phyloP scores from a whole-genome alignment of 2,888 invertebrate genomes.

The Gymnoscelis rufifasciata region DNA sequence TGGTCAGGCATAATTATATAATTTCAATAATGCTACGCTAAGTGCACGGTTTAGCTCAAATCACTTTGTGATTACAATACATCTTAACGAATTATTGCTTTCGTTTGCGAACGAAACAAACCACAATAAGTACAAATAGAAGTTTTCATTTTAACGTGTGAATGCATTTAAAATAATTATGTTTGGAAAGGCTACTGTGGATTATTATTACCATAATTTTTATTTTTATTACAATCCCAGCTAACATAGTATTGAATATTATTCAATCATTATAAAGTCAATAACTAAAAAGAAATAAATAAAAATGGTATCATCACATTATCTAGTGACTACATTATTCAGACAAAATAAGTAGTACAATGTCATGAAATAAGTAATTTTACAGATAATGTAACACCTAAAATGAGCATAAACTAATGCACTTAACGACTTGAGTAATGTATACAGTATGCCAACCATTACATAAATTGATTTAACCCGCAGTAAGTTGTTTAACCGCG shows the following conservation, averaged over 20 bases:
- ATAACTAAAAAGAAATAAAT: conserved; percentile 11
- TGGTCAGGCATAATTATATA: conserved; percentile 59
- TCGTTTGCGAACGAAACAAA: conserved; percentile 14
- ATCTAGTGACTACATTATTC: too few species aligned
- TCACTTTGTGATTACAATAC: conserved; percentile 18
- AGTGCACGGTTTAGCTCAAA: conserved; percentile 58
- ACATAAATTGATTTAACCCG: conserved; percentile 65
- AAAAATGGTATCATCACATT: conserved; percentile 8
- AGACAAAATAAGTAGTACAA: too few species aligned
- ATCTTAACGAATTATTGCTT: conserved; percentile 25
- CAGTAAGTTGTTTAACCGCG: conserved; percentile 63
- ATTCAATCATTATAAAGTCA: conserved; percentile 1
- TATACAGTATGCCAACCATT: conserved; percentile 68
- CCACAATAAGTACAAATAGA: not conserved
- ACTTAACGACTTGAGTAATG: conserved; percentile 64
- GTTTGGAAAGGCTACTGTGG: too few species aligned
- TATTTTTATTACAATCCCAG: too few species aligned
- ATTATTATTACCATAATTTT: too few species aligned
- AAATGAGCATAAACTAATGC: conserved; percentile 57
- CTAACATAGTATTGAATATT: conserved; percentile 6
- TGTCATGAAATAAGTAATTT: too few species aligned
- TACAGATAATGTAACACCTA: conserved; percentile 28
- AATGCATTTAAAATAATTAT: too few species aligned
- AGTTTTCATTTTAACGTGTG: too few species aligned
- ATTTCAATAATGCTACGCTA: conserved; percentile 59